These are phyloP conservation scores for Periophthalmus modestus DNA, from an alignment of 2,113 vertebrate genomes.

Conservation along the genomic window DNA sequence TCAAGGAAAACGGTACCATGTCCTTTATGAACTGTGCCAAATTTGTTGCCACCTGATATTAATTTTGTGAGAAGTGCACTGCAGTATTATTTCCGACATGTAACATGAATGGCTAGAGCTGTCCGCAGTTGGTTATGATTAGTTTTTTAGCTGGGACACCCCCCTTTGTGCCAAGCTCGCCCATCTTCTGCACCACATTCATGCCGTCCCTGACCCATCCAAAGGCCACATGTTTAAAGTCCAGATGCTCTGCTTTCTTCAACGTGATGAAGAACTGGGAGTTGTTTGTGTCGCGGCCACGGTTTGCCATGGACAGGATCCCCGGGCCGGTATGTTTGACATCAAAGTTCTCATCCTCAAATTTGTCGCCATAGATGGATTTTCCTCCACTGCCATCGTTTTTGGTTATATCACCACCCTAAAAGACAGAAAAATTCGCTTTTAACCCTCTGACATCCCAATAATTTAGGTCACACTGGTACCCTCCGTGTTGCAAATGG, in stretches of 20 bases:
- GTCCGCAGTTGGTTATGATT: constrained; percentile 86
- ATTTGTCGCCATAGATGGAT: constrained; percentile 89
- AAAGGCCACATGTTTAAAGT: constrained; percentile 95
- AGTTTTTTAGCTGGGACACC: constrained; percentile 82
- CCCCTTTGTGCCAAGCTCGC: constrained; percentile 83
- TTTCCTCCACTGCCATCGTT: constrained; percentile 86
- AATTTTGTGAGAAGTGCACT: constrained; percentile 6
- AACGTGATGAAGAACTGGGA: constrained; percentile 96
- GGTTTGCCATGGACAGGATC: constrained; percentile 91
- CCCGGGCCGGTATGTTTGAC: constrained; percentile 89
- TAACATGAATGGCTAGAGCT: constrained; percentile 72
- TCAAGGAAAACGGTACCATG: constrained; percentile 4
- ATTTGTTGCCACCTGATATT: constrained; percentile 14
- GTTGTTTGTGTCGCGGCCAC: constrained; percentile 87
- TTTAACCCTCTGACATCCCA: too few relatives aligned
- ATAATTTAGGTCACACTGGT: too few relatives aligned
- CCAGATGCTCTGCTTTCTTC: constrained; percentile 90
- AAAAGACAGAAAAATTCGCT: neutral
- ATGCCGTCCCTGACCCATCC: constrained; percentile 90
- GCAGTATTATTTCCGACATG: neutral
- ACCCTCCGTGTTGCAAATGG: too few relatives aligned
- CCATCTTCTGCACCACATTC: constrained; percentile 87
- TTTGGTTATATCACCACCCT: constrained; percentile 93
- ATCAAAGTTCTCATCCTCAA: constrained; percentile 93
- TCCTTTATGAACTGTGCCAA: constrained; percentile 17